Evolutionary conservation across 2,888 invertebrate genomes (phyloP), one percentile per base, ranked within the genome.

Genomic region (Crepidodera aurea): DNA sequence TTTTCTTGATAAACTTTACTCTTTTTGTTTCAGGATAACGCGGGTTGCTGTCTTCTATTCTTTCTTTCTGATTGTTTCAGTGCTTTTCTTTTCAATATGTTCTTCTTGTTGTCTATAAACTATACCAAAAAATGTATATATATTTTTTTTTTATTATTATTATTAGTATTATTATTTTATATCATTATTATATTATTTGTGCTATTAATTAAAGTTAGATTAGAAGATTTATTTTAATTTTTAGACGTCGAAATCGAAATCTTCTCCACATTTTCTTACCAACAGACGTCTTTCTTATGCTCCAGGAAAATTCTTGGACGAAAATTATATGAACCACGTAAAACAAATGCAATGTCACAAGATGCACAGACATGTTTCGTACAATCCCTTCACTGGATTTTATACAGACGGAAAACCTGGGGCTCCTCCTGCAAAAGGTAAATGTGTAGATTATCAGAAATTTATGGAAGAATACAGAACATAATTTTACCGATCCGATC

Each of bases 261-360:
- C 67, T 51, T 75, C 76, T n/a, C n/a, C n/a, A n/a, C n/a, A n/a
- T 5, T 73, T 69, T 62, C 62, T 75, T 51, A 60, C 71, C 65
- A 73, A 76, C 54, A 71, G 75, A 39, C 67, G 59, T 62, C 61
- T 76, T 42, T 71, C 60, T 66, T 44, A 67, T 67, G 3, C 16
- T 50, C 25, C 70, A 65, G 50, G 51, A 25, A 77, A 75, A 66
- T 79, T 77, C 65, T 68, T 71, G 12, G 78, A 78, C 60, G 78
- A 78, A 51, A 67, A 66, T 25, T 73, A 66, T 34, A 25, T 57
- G 6, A 54, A 44, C 29, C 63, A 69, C 34, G 65, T 73, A 2
- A 64, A 69, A 37, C 48, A 62, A 19, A 60, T 77, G 42, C 73
- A 73, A 51, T 54, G 67, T 8, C 34, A 69, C 34, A 75, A 75